Evolutionary conservation across 2,797 vertebrate species (phyloP).

Genomic region (Spinus olivaceus): DNA sequence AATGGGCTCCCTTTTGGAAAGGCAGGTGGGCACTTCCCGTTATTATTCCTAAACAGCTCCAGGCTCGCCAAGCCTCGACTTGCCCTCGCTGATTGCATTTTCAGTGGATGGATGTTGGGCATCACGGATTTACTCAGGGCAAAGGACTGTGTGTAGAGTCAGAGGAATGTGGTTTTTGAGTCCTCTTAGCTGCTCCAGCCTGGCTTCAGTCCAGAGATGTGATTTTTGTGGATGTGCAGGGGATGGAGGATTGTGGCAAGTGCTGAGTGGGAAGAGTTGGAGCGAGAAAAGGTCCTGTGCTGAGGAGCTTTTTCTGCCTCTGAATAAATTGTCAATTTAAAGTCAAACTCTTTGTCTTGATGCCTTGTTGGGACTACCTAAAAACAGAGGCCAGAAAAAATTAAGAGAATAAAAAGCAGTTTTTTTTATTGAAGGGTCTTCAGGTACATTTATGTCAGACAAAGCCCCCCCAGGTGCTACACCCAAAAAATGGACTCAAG

Average conservation of each 20-base stretch:
- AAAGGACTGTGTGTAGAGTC: neutral
- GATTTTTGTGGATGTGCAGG: neutral
- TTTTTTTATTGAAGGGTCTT: neutral
- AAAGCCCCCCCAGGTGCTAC: neutral
- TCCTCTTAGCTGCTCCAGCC: neutral
- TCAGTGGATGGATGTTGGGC: neutral
- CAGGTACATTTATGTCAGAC: neutral
- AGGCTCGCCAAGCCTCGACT: neutral
- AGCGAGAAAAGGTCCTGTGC: neutral
- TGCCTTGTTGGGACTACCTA: neutral
- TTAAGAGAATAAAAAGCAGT: neutral
- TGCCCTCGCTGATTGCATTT: neutral
- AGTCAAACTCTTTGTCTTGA: neutral
- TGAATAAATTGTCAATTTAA: neutral
- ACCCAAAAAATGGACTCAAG: neutral
- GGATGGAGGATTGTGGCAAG: neutral
- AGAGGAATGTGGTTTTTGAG: neutral
- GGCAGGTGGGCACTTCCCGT: neutral
- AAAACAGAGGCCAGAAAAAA: neutral
- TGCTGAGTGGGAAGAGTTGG: fast-evolving
- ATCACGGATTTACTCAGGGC: neutral
- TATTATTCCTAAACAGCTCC: neutral
- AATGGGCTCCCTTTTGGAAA: neutral
- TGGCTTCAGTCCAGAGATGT: neutral
- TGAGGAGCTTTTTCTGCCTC: neutral